Conservation (phyloP, 2,113 vertebrate genomes). For the Pachyramphus minor region DNA sequence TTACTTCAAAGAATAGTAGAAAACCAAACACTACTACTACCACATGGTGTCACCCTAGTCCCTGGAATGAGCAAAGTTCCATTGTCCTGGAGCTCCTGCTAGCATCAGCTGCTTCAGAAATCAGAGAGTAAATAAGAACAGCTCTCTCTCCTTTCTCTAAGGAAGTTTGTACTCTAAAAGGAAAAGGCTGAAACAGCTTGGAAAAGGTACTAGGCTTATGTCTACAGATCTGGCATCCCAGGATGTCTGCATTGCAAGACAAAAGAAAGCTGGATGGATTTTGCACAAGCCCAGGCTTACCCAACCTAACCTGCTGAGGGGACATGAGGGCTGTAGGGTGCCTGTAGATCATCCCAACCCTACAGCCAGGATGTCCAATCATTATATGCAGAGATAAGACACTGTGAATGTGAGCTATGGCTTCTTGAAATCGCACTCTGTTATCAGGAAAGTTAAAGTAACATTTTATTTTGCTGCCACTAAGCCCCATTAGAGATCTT, state of each 20-base stretch:
- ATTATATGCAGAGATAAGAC: neutral
- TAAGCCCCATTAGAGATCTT: neutral
- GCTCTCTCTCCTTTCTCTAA: neutral
- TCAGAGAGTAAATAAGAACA: neutral
- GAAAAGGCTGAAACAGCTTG: neutral
- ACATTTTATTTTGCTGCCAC: neutral
- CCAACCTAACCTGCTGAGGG: neutral
- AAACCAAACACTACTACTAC: neutral
- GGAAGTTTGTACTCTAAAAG: neutral
- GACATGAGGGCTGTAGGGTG: neutral
- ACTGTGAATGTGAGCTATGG: neutral
- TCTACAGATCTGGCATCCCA: neutral
- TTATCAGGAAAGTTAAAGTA: neutral
- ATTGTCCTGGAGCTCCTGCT: neutral
- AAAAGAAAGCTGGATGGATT: neutral
- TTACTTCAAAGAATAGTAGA: neutral
- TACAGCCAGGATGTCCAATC: neutral
- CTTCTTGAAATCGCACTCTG: neutral
- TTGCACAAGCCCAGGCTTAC: neutral
- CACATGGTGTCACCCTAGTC: slow-evolving; percentile 1
- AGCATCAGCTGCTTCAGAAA: neutral
- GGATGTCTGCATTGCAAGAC: neutral
- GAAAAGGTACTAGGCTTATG: neutral
- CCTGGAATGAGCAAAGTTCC: neutral
- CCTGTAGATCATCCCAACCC: accelerated